Evolutionary conservation across 2,797 vertebrate species (phyloP).

Genomic region (Syngnathus acus): DNA sequence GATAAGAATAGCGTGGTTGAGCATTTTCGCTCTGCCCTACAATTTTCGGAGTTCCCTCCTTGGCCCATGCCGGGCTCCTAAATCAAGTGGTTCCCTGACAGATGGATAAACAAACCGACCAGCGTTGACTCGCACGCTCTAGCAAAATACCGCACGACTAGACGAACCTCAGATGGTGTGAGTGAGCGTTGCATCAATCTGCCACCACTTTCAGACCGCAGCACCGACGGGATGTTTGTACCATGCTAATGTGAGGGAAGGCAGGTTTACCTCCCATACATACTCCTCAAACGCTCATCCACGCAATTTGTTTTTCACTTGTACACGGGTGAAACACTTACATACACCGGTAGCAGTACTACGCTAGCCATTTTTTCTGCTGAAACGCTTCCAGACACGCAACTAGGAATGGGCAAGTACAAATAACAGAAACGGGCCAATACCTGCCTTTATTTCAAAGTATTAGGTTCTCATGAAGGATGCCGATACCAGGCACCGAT

Average conservation of each 20-base stretch:
- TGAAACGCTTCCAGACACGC: neutral
- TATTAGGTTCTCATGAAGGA: no score
- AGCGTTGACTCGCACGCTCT: neutral
- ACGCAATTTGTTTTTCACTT: no score
- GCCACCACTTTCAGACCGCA: slow-evolving; percentile 32
- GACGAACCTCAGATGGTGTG: slow-evolving; percentile 54
- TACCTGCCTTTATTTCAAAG: no score
- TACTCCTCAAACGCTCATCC: neutral
- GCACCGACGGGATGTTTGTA: slow-evolving; percentile 7
- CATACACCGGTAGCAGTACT: neutral
- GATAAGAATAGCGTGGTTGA: neutral
- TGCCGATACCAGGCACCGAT: no score
- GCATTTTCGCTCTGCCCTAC: neutral
- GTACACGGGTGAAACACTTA: neutral
- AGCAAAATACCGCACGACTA: neutral
- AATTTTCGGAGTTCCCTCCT: neutral
- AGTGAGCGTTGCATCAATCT: slow-evolving; percentile 24
- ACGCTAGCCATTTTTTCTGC: no score
- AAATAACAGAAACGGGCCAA: no score
- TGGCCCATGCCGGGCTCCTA: neutral
- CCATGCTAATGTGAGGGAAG: neutral
- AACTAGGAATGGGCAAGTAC: no score
- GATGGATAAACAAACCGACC: slow-evolving; percentile 4
- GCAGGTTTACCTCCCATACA: neutral
- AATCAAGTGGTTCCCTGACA: neutral